phyloP scores from a whole-genome alignment of 2,888 invertebrate species.

The Bellardia bayeri region DNA sequence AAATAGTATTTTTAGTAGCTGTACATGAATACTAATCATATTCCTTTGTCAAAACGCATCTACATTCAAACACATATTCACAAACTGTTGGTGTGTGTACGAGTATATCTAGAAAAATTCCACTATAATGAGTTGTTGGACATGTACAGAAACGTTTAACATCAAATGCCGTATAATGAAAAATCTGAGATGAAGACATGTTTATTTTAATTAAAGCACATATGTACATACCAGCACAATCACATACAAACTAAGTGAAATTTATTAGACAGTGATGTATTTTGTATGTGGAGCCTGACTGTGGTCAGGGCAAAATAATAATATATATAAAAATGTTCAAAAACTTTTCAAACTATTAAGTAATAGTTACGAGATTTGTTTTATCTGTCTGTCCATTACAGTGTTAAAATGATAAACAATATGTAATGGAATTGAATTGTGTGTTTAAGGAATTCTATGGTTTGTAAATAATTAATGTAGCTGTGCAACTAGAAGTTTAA shows the following conservation, averaged over 20 bases:
- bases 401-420: background rate
- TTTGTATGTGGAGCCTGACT: background rate
- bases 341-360: slow-evolving; percentile 22
- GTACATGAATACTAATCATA: slow-evolving; percentile 57
- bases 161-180: slow-evolving; percentile 53
- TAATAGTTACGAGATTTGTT: slow-evolving; percentile 1
- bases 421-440: background rate
- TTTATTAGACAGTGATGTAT: slow-evolving; percentile 35
- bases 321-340: background rate
- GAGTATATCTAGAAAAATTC: background rate
- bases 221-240: background rate
- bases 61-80: background rate
- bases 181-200: slow-evolving; percentile 46
- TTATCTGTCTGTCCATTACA: background rate
- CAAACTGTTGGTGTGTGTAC: background rate
- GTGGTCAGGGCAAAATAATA: background rate
- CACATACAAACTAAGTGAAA: background rate
- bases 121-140: slow-evolving; percentile 50
- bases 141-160: slow-evolving; percentile 48
- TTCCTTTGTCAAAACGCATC: slow-evolving; percentile 19
- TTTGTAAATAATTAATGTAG: too few relatives aligned
- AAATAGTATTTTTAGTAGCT: slow-evolving; percentile 46
- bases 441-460: too few relatives aligned
- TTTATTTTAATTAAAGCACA: slow-evolving; percentile 61
- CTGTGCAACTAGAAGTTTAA: too few relatives aligned